A percentile compares a stretch with the other conserved stretches of the same genome.
These are phyloP conservation scores for Acleris emargana DNA, from an alignment of 2,888 invertebrate genomes.

Conservation along the genomic window DNA sequence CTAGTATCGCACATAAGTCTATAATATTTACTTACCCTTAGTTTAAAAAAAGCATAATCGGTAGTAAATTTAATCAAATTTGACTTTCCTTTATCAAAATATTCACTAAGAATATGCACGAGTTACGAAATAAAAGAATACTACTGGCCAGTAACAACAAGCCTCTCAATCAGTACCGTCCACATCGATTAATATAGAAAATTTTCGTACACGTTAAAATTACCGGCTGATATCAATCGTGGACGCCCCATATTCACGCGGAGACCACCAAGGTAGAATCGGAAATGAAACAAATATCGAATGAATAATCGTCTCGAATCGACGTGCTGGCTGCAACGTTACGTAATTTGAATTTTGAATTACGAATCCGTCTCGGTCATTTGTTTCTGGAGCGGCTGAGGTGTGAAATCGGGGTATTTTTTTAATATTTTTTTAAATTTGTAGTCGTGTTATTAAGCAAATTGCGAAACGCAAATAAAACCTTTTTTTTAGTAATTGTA, in stretches of 20 bases:
- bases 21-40: too few relatives aligned
- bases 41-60: too few relatives aligned
- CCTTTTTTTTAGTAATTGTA: slow-evolving; percentile 4
- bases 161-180: slow-evolving; percentile 39
- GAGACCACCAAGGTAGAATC: slow-evolving; percentile 52
- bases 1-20: too few relatives aligned
- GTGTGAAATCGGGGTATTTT: slow-evolving; percentile 22
- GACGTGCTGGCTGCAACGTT: slow-evolving; percentile 43
- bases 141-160: slow-evolving; percentile 8
- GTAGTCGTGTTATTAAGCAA: neutral
- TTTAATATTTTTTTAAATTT: neutral
- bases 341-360: slow-evolving; percentile 45
- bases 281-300: slow-evolving; percentile 48
- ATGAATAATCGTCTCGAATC: slow-evolving; percentile 48
- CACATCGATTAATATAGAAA: slow-evolving; percentile 47
- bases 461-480: neutral
- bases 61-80: too few relatives aligned
- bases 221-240: slow-evolving; percentile 43
- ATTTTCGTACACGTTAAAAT: slow-evolving; percentile 42
- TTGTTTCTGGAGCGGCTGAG: slow-evolving; percentile 19
- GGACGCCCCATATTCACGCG: slow-evolving; percentile 57
- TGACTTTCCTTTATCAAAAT: too few relatives aligned
- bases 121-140: too few relatives aligned
- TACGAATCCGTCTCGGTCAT: slow-evolving; percentile 39
- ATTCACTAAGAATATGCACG: too few relatives aligned